These are phyloP conservation scores for Choristoneura fumiferana DNA, from an alignment of 1,140 invertebrate species.

Conservation along the genomic window DNA sequence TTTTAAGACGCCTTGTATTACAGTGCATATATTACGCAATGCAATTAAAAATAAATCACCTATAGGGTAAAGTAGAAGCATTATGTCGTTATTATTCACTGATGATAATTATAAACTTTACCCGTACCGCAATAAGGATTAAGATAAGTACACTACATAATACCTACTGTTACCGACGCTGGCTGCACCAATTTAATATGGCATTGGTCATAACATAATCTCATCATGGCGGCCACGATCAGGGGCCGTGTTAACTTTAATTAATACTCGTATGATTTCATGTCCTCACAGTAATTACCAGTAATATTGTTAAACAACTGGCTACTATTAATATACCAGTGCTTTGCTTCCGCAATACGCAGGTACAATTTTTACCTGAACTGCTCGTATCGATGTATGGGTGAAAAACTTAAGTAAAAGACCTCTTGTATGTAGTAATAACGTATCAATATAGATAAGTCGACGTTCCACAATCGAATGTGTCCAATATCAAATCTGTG, in stretches of 20 bases:
- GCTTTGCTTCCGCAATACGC: too few species aligned
- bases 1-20: too few species aligned
- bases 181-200: slow-evolving; percentile 5
- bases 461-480: too few species aligned
- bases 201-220: slow-evolving; percentile 2
- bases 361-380: too few species aligned
- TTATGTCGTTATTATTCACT: not conserved
- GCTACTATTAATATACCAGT: too few species aligned
- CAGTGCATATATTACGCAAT: not conserved
- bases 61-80: not conserved
- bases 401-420: too few species aligned
- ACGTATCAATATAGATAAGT: too few species aligned
- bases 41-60: not conserved
- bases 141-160: not conserved
- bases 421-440: too few species aligned
- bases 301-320: not conserved
- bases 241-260: not conserved
- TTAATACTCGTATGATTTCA: not conserved
- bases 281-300: not conserved
- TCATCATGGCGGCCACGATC: not conserved
- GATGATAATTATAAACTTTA: not conserved
- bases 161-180: not conserved
- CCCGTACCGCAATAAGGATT: not conserved
- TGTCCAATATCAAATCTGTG: too few species aligned
- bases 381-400: too few species aligned